Evolutionary conservation across 2,797 vertebrate genomes (phyloP), one percentile per base, ranked within the genome.

Genomic region (Prionace glauca): DNA sequence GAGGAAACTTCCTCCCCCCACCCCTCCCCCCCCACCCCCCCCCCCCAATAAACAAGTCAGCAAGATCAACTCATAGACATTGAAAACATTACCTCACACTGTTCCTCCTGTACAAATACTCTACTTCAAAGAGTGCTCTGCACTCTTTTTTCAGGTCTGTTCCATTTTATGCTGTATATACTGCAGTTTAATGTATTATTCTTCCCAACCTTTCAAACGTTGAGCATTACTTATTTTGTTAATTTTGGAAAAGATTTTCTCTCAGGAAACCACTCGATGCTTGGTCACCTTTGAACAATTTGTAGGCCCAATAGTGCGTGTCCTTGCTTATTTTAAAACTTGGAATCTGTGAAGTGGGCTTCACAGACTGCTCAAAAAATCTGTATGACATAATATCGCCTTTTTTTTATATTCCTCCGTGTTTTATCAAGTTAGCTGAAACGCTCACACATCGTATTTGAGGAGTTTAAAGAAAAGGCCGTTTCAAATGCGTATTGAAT

Each of bases 71-170:
- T 95, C 95, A 96, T 96, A 96, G 96, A 96, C 96, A 97, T 96
- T 95, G 96, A 95, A 96, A 97, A 97, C 96, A 97, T 97, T 96
- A 97, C 96, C 96, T 97, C 97, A 97, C 95, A 96, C 95, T 95
- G 74, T 95, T 96, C 96, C 87, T 96, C 60, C 96, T 97, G 97
- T 96, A 96, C 97, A 97, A 97, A 97, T 96, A 96, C 96, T 96
- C 96, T 41, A 96, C 96, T 97, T 97, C 96, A 97, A 97, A 96
- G 96, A 62, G n/a, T 93, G 14, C 32, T 96, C 96, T 96, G 95
- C 96, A 96, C 96, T 96, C 90, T 94, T 95, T 24, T 67, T 24
- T 36, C 90, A 92, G 65, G 90, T 36, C n/a, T 69, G 24, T 69
- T 36, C 95, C n/a, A 96, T 95, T 96, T 96, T 95, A 92, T 72